Evolutionary conservation across 2,888 invertebrate species (phyloP), one percentile per base, ranked within the genome.

Genomic region (Drosophila histrio): DNA sequence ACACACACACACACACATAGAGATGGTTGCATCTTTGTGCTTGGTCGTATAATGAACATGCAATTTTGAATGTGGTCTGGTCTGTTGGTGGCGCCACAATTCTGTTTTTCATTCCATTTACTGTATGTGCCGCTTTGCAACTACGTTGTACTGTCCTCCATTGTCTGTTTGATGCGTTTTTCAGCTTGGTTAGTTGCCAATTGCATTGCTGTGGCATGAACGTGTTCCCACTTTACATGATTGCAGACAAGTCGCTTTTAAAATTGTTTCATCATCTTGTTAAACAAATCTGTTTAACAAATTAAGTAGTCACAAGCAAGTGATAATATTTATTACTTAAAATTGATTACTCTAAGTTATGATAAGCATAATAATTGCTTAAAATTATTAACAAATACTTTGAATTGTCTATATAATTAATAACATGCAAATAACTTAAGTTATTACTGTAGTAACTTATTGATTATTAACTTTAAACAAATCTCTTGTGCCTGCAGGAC

Each of bases 11-110:
- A 13, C 7, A 4, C 7, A 19, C 11, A 28, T 6, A 3, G 26
- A 28, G 39, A 2, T 2, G 19, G 17, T 5, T 9, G 39, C 52
- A 22, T 39, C 57, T 22, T 28, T 63, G 56, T 36, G 58, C 71
- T 28, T 54, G 1, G 47, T 47, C 53, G 49, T 52, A 72, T 79
- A 76, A 79, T 79, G 79, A 72, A 79, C 77, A 82, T 57, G 66
- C 50, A 57, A 60, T 61, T 61, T 56, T 72, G 50, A 62, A 53
- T 56, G 54, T 30, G 53, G 36, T 24, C 22, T 9, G 26, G 22
- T 34, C 71, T n/a, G 28, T 39, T 54, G 64, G 44, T 57, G 63
- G 58, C 50, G 72, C 47, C 72, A 44, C 57, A 66, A 21, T 36
- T 47, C 50, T 57, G 19, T 21, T 58, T 32, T 43, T 34, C 34